A percentile compares a stretch with the other conserved stretches of the same genome.
Conservation (phyloP, 2,113 vertebrate genomes). For the Festucalex cinctus region DNA sequence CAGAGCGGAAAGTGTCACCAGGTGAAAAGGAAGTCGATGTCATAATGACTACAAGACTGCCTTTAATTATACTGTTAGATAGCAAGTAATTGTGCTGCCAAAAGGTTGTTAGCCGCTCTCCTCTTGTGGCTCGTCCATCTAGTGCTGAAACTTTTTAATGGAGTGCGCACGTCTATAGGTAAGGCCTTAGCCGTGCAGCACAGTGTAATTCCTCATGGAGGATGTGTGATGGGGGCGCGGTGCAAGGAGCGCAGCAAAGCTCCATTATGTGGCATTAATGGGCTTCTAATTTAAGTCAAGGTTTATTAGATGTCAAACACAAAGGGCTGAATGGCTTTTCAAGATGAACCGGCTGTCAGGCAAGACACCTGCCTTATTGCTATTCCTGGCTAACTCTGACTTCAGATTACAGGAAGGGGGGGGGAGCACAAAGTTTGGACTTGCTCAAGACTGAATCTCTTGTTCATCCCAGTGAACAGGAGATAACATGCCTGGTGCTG, state of each 20-base stretch:
- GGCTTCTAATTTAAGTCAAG: constrained; percentile 63
- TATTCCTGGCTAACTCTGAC: constrained; percentile 22
- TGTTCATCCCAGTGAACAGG: constrained; percentile 13
- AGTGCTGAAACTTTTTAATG: constrained; percentile 34
- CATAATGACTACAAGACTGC: constrained; percentile 6
- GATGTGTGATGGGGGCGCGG: constrained; percentile 23
- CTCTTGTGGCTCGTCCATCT: constrained; percentile 24
- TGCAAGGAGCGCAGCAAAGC: constrained; percentile 29
- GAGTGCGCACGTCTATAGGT: constrained; percentile 18
- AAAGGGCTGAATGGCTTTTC: constrained; percentile 58
- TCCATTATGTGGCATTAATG: constrained; percentile 64
- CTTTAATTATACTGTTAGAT: constrained; percentile 4
- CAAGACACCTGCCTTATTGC: constrained; percentile 33
- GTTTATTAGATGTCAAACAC: constrained; percentile 68
- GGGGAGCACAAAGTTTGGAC: constrained; percentile 23
- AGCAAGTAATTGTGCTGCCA: constrained; percentile 6
- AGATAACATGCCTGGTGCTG: neutral
- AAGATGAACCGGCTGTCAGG: constrained; percentile 48
- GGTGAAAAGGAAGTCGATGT: constrained; percentile 8
- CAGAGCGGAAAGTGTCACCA: neutral
- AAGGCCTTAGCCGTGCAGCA: constrained; percentile 19
- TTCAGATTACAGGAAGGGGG: constrained; percentile 22
- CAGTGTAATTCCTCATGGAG: constrained; percentile 40
- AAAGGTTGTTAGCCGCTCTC: neutral
- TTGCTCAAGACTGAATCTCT: constrained; percentile 4